Base-by-base conservation (phyloP, 2,888 invertebrate genomes). In the Athrips mouffetella region DNA sequence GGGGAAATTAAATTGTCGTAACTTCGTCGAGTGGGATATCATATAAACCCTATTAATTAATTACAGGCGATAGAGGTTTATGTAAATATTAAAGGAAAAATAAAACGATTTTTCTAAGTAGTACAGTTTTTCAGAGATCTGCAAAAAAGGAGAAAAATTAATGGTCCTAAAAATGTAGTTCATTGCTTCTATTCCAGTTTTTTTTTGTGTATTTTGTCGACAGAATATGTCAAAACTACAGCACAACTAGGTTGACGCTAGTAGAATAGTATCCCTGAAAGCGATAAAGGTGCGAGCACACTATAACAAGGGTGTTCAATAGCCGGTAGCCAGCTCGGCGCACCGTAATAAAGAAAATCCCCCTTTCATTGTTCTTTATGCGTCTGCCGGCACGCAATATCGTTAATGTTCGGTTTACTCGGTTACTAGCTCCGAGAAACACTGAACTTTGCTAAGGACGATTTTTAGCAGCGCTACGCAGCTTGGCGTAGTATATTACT, bases 351-450 rank as follows among this genome's bases (percentile, higher is more conserved):
- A 76, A 76, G 74, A 73, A 72, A 74, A 79, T 75, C 74, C 71
- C 64, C 58, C 58, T 70, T 77, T 76, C 44, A 81, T 78, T 78
- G 78, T 76, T 67, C 71, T 79, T 80, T 80, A 80, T 76, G 76
- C 66, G 75, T 74, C 73, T 73, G 66, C 67, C 63, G 63, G 63
- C 75, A 76, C 72, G 74, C 71, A 78, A 70, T 75, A 71, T 65
- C 63, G 65, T 68, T 75, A 44, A 30, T 30, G 67, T 51, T 45
- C 49, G 10, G 11, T 50, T 53, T 40, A 50, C 46, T 47, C 52
- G 49, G 55, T 23, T 31, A 45, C 47, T 55, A 63, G 58, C 56
- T 60, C 52, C 45, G 42, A 20, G 18, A 35, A 15, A 15, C 27
- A 4, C 27, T 10, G n/a, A 27, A 5, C 2, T 4, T 4, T 5